Percentiles rank a stretch among this genome's conserved stretches.
phyloP scores from a whole-genome alignment of 2,888 invertebrate species.

The Caenorhabditis imperialis region DNA sequence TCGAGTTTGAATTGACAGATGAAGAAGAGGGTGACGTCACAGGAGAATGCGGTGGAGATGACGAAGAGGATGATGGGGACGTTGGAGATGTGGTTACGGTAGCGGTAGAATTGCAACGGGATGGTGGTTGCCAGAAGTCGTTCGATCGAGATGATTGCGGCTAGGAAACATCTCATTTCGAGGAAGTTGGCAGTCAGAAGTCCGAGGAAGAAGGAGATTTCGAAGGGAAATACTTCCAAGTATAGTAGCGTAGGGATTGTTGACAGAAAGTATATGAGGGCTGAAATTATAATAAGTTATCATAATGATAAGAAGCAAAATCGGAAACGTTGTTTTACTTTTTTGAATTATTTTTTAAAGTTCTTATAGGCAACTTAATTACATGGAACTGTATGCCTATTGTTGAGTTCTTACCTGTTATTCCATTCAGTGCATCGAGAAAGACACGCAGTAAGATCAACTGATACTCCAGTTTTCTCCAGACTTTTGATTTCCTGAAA shows the following conservation, averaged over 20 bases:
- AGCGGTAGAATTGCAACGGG: slow-evolving; percentile 22
- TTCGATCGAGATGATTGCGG: slow-evolving; percentile 29
- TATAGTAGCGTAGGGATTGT: slow-evolving; percentile 14
- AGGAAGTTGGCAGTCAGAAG: slow-evolving; percentile 12
- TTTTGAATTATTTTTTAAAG: no score
- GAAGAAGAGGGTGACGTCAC: slow-evolving; percentile 10
- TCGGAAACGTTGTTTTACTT: no score
- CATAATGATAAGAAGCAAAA: no score
- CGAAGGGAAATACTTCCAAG: slow-evolving; percentile 15
- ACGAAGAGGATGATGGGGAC: slow-evolving; percentile 20
- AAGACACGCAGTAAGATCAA: slow-evolving; percentile 8
- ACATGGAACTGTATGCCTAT: neutral
- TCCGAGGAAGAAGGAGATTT: slow-evolving; percentile 16
- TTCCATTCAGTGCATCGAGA: slow-evolving; percentile 17
- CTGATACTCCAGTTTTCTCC: slow-evolving; percentile 27
- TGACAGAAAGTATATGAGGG: slow-evolving; percentile 3
- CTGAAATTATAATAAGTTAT: no score
- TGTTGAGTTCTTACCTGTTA: slow-evolving; percentile 1
- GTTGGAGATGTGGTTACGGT: slow-evolving; percentile 15
- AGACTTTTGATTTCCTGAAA: slow-evolving; percentile 9
- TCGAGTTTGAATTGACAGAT: slow-evolving; percentile 23
- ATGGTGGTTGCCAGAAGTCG: slow-evolving; percentile 10
- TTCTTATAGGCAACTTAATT: no score
- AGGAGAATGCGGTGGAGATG: slow-evolving; percentile 8
- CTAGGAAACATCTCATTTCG: slow-evolving; percentile 34